These are phyloP conservation scores for Chymomyza caudatula DNA, from an alignment of 2,888 invertebrate species.

Conservation along the genomic window DNA sequence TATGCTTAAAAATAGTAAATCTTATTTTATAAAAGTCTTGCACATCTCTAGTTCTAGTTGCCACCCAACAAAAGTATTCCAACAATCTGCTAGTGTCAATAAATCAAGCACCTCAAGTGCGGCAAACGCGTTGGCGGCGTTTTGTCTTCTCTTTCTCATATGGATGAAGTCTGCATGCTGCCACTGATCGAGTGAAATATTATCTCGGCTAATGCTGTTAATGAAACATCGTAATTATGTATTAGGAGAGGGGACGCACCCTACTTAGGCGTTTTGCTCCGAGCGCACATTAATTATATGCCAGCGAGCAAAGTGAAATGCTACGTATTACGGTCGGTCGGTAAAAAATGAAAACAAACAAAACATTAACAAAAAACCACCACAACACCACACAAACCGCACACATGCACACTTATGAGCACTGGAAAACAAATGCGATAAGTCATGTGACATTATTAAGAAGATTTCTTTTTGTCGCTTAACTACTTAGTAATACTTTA, in stretches of 20 bases:
- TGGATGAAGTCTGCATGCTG: neutral
- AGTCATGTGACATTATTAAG: conserved; percentile 49
- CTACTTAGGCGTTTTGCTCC: conserved; percentile 58
- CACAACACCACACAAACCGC: neutral
- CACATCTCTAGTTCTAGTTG: conserved; percentile 41
- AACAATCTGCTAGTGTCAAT: conserved; percentile 67
- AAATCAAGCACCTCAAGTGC: conserved; percentile 69
- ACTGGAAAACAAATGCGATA: conserved; percentile 41
- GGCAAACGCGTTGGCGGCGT: conserved; percentile 27
- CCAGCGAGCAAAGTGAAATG: conserved; percentile 15
- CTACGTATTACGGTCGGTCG: conserved; percentile 12
- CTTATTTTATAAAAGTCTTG: neutral
- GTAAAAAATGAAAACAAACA: conserved; percentile 22
- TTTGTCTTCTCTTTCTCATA: conserved; percentile 32
- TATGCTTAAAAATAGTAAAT: too few species aligned
- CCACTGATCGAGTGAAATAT: conserved; percentile 63
- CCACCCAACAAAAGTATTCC: conserved; percentile 67
- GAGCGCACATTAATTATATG: conserved; percentile 71
- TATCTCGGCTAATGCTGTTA: conserved; percentile 75
- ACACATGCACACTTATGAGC: neutral
- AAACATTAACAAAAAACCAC: conserved; percentile 1
- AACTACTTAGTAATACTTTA: conserved; percentile 11
- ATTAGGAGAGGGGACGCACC: conserved; percentile 61
- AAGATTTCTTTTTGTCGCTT: conserved; percentile 50
- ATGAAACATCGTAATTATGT: conserved; percentile 75